These are phyloP conservation scores for Lethrus apterus DNA, from an alignment of 1,140 invertebrate species.

Conservation along the genomic window DNA sequence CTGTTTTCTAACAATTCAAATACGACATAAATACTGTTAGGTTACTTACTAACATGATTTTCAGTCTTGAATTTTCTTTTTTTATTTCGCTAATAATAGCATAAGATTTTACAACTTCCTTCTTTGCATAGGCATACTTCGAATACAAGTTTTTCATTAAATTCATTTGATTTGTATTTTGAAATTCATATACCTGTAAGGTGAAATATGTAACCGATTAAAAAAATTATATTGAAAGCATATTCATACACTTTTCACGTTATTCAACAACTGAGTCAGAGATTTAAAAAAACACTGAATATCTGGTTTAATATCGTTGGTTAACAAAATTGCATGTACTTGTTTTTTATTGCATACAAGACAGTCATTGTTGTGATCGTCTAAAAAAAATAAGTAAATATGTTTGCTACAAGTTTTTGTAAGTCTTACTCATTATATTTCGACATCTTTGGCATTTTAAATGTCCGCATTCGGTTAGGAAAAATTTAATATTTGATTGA, in stretches of 20 bases:
- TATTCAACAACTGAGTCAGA: background rate
- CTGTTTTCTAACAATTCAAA: background rate
- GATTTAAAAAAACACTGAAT: conserved; percentile 1
- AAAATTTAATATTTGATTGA: conserved; percentile 22
- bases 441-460: conserved; percentile 29
- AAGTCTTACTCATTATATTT: background rate
- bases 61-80: background rate
- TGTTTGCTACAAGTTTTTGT: background rate
- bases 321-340: background rate
- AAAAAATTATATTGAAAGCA: background rate
- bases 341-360: conserved; percentile 18
- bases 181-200: background rate
- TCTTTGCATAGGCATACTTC: conserved; percentile 8
- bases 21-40: background rate
- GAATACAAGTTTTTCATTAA: background rate
- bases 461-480: conserved; percentile 30
- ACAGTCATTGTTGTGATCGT: conserved; percentile 18
- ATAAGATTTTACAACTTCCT: conserved; percentile 5
- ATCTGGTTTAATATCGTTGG: conserved; percentile 2
- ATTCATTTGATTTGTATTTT: background rate
- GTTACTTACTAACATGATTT: background rate
- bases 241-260: conserved; percentile 1
- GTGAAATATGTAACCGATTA: background rate
- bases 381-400: conserved; percentile 17
- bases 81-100: conserved; percentile 10